Evolutionary conservation across 1,140 invertebrate genomes (phyloP).

Genomic region (Hyles euphorbiae): DNA sequence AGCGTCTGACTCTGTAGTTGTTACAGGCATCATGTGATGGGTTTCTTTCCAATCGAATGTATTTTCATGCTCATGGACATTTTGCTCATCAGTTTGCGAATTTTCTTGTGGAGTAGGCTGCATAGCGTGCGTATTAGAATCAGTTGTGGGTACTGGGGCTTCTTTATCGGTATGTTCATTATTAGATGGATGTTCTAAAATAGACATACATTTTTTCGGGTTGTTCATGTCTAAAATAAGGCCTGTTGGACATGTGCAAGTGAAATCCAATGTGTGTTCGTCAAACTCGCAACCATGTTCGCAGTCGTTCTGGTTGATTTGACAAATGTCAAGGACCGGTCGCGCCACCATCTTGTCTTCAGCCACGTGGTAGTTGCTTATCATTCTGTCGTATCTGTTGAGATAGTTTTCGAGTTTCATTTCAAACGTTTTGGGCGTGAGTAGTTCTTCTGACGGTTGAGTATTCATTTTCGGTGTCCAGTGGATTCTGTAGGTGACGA

Average conservation of each 20-base stretch:
- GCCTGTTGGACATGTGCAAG: conserved; percentile 82
- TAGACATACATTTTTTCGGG: conserved; percentile 49
- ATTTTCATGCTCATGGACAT: conserved; percentile 31
- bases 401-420: conserved; percentile 70
- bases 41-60: conserved; percentile 52
- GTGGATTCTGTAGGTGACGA: conserved; percentile 79
- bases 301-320: conserved; percentile 84
- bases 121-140: conserved; percentile 29
- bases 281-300: conserved; percentile 86
- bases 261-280: conserved; percentile 77
- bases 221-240: conserved; percentile 59
- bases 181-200: conserved; percentile 35
- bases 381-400: conserved; percentile 67
- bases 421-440: conserved; percentile 72
- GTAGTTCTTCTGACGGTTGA: conserved; percentile 69
- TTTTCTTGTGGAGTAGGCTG: conserved; percentile 39
- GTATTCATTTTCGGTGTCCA: conserved; percentile 77
- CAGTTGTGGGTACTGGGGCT: conserved; percentile 25
- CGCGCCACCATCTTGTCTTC: conserved; percentile 64
- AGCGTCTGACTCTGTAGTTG: conserved; percentile 52
- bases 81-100: conserved; percentile 44
- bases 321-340: conserved; percentile 83
- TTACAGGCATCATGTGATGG: conserved; percentile 34
- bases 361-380: conserved; percentile 75
- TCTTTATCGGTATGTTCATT: conserved; percentile 15